Evolutionary conservation across 2,797 vertebrate species (phyloP), one percentile per base, ranked within the genome.

Genomic region (Danio aesculapii): DNA sequence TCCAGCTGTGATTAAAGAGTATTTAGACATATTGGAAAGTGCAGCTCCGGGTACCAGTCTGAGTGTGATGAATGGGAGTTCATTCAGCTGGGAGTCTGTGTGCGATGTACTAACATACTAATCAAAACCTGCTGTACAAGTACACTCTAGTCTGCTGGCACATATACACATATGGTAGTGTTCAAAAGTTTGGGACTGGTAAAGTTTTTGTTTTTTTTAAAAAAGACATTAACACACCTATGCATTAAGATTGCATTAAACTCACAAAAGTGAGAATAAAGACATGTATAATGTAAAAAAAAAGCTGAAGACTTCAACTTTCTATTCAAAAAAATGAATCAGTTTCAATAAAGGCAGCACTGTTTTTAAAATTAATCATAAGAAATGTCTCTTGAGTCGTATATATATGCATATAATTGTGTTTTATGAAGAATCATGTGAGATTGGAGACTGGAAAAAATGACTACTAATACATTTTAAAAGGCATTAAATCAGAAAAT

Each of bases 61-160:
- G 17, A 81, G 30, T 79, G 55, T 83, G 71, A 70, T 75, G 68
- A 75, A 79, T 67, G 76, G 63, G 64, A 67, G 30, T 64, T 52
- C 50, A 30, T 11, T 53, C 66, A 55, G 14, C 30, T 17, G 62
- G 49, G 61, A 63, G 46, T 44, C 49, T 19, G 59, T 50, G 55
- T 76, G 71, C 58, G 59, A 52, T 81, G 49, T 76, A 83, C 87
- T 46, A 81, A 83, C 84, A 88, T 82, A 88, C 82, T 92, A 90
- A 93, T 92, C 88, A 91, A 89, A 87, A 88, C 86, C 89, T 91
- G 91, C 90, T 93, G 91, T 88, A 90, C 89, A 85, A 92, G 92
- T 90, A 91, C 78, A 75, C 84, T 86, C 86, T 88, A 86, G 86
- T 68, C 87, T 75, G 80, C 84, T 85, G 11, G 84, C 86, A 82